Evolutionary conservation across 2,113 vertebrate genomes (phyloP), one percentile per base, ranked within the genome.

Genomic region (Aegotheles bennettii): DNA sequence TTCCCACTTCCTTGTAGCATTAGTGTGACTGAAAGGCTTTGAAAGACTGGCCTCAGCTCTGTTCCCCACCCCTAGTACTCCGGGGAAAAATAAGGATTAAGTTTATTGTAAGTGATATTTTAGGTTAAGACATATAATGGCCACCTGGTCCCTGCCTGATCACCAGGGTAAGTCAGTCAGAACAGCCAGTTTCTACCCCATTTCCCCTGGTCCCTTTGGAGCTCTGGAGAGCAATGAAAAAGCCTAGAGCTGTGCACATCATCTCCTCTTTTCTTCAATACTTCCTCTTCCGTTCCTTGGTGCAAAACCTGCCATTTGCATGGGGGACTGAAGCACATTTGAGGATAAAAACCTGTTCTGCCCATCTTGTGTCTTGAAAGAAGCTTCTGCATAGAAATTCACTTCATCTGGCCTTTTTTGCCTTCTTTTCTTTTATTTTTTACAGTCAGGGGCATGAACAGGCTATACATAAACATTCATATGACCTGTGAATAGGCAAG

Each of bases 131-230:
- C 67, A 12, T 74, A 69, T 47, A 65, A 87, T 54, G 76, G 65
- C 89, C 93, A 96, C 89, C 91, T 95, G 91, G 87, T 85, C 89
- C 74, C 57, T 85, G 78, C 70, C 70, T 83, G 87, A 50, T 91
- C 38, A 57, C 82, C 84, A 80, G 78, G 4, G 0, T 11, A 69
- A 95, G 38, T 54, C 74, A 95, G 38, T 54, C 74, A 73, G 93
- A 95, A 40, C 50, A 87, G 91, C 33, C 93, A 84, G 40, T 21
- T 93, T 79, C 78, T 54, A 95, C 87, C 48, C 48, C 79, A 12
- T 76, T 93, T 87, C 78, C 76, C 21, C 20, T n/a, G 25, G 19
- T 85, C 50, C 69, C 78, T 48, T 45, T 73, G 81, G 78, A 94
- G 78, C 61, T 82, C 29, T 84, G 69, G 40, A 91, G 87, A 91